These are phyloP conservation scores for Myotis yumanensis DNA, from an alignment of 2,113 vertebrate species.

Conservation along the genomic window DNA sequence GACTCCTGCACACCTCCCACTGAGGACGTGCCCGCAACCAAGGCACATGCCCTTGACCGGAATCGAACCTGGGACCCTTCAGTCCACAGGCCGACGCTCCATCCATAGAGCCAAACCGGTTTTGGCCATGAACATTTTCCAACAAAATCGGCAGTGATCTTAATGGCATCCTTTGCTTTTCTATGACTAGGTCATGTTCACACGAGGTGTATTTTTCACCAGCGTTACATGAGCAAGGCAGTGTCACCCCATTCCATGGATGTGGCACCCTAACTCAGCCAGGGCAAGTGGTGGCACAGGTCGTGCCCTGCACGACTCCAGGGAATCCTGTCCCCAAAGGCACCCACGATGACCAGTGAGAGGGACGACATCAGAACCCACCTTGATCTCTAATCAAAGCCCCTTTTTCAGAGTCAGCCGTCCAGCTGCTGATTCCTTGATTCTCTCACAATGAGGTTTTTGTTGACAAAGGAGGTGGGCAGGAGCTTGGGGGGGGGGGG, in stretches of 20 bases:
- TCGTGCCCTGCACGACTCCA: not conserved
- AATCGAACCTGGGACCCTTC: too few species aligned
- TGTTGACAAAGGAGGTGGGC: not conserved
- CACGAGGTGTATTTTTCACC: not conserved
- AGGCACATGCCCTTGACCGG: too few species aligned
- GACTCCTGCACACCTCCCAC: too few species aligned
- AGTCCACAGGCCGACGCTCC: too few species aligned
- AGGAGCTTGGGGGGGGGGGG: not conserved
- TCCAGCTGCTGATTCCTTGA: not conserved
- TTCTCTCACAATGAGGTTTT: not conserved
- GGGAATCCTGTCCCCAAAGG: not conserved
- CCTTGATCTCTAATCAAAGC: not conserved
- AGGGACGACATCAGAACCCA: not conserved
- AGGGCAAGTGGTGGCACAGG: fast-evolving
- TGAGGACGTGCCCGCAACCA: too few species aligned
- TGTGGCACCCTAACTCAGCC: not conserved
- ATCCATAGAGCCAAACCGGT: too few species aligned
- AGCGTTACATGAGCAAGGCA: not conserved
- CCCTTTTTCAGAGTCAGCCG: not conserved
- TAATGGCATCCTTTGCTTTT: not conserved
- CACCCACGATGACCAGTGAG: not conserved
- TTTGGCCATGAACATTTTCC: too few species aligned
- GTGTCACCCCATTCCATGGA: not conserved
- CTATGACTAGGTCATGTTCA: not conserved
- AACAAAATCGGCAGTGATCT: not conserved